Conservation (phyloP, 2,113 vertebrate species). For the Notarius lentiginosus region DNA sequence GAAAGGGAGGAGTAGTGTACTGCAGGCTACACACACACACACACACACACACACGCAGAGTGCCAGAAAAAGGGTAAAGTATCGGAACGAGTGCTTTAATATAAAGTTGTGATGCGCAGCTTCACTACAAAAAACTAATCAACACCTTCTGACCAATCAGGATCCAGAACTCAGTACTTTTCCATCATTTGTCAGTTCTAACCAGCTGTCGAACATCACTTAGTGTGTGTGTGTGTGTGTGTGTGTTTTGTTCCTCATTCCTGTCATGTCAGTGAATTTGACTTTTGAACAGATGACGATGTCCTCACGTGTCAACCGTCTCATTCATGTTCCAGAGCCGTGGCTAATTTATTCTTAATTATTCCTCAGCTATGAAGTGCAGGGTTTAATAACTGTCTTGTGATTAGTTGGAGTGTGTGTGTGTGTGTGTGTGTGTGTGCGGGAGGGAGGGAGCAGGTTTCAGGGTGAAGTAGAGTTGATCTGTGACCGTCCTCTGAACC, state of each 20-base stretch:
- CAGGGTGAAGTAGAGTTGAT: conserved; percentile 14
- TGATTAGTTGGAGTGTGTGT: not conserved
- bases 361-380: not conserved
- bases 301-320: not conserved
- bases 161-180: not conserved
- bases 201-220: not conserved
- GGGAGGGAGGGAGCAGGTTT: conserved; percentile 7
- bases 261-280: not conserved
- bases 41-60: not conserved
- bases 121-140: not conserved
- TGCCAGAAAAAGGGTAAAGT: not conserved
- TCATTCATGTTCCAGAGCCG: no score
- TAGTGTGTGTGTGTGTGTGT: not conserved
- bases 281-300: not conserved
- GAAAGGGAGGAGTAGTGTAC: conserved; percentile 29
- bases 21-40: conserved; percentile 10
- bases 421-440: not conserved
- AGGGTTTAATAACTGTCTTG: not conserved
- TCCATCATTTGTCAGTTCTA: no score
- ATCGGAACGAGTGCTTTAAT: not conserved
- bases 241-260: not conserved
- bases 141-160: not conserved
- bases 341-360: not conserved
- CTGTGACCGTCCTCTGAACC: conserved; percentile 64
- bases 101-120: not conserved